Conservation (phyloP, 2,797 vertebrate genomes). For the Perodicticus potto region DNA sequence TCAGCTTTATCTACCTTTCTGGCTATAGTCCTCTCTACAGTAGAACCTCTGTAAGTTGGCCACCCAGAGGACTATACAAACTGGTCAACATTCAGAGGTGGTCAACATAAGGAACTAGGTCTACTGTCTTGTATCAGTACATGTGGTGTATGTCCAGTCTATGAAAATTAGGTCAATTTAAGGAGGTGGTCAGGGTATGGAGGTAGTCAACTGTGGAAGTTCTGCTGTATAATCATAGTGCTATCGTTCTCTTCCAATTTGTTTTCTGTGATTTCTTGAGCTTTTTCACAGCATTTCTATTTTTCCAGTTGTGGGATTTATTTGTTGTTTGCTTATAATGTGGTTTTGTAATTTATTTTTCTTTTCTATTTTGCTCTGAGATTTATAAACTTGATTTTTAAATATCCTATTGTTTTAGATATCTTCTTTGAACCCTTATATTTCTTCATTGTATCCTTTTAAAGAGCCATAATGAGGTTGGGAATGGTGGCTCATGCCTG, state of each 20-base stretch:
- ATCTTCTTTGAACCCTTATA: neutral
- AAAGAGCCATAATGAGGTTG: neutral
- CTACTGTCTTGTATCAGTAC: too few species aligned
- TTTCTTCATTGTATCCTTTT: neutral
- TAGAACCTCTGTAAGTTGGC: too few species aligned
- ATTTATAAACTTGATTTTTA: conserved; percentile 35
- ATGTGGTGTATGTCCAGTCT: too few species aligned
- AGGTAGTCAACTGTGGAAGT: too few species aligned
- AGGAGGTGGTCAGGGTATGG: too few species aligned
- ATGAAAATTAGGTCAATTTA: too few species aligned
- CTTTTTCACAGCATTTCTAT: neutral
- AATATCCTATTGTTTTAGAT: neutral
- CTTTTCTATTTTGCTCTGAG: conserved; percentile 26
- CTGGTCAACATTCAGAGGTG: too few species aligned
- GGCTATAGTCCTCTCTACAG: neutral
- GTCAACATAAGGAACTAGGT: too few species aligned
- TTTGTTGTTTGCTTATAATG: conserved; percentile 36
- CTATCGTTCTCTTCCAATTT: conserved; percentile 20
- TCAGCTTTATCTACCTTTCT: neutral
- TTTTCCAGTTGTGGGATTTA: neutral
- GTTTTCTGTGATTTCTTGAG: conserved; percentile 4
- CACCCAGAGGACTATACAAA: too few species aligned
- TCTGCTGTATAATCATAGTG: neutral
- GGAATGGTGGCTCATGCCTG: too few species aligned
- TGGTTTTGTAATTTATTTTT: conserved; percentile 48